Evolutionary conservation across 2,797 vertebrate genomes (phyloP), one percentile per base, ranked within the genome.

Genomic region (Sternarchorhynchus goeldii): DNA sequence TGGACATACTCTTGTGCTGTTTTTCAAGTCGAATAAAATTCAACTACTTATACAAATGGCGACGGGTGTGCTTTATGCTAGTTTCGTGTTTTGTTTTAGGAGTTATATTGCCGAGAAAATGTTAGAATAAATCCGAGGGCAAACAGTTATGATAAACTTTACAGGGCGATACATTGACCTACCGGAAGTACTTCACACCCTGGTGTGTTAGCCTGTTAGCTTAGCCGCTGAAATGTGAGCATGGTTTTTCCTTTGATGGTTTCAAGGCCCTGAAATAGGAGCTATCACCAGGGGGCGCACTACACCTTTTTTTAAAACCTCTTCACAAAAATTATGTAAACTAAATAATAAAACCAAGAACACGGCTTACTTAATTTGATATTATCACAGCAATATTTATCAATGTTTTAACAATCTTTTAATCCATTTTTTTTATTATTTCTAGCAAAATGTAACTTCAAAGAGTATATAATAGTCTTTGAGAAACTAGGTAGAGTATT

Each of bases 121-220:
- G 29, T 14, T 72, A 39, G 5, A 18, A 72, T 76, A 76, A 82
- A 82, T 74, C 80, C 75, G 62, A 72, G 53, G 59, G 74, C 68
- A 76, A 83, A 63, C 45, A 75, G 45, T 81, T 68, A 6, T n/a
- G 25, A 29, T 50, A 75, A 80, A 81, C 79, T 86, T 85, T 73
- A 34, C 39, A 65, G 88, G 84, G 84, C 81, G 83, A 79, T 66
- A 86, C 84, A 31, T 86, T 93, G 93, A 94, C 93, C 88, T 88
- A 90, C 91, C 92, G 93, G 93, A 94, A 94, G 92, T 93, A 94
- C 91, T 93, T 93, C 10, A 25, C 57, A 77, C 69, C 72, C 77
- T 63, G 57, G 34, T 71, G 73, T 67, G 67, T 77, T 77, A 79
- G 81, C 81, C 41, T 25, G 41, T 68, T 68, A 68, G 66, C 57